Conservation (phyloP, 1,140 invertebrate species). For the Nilaparvata lugens region DNA sequence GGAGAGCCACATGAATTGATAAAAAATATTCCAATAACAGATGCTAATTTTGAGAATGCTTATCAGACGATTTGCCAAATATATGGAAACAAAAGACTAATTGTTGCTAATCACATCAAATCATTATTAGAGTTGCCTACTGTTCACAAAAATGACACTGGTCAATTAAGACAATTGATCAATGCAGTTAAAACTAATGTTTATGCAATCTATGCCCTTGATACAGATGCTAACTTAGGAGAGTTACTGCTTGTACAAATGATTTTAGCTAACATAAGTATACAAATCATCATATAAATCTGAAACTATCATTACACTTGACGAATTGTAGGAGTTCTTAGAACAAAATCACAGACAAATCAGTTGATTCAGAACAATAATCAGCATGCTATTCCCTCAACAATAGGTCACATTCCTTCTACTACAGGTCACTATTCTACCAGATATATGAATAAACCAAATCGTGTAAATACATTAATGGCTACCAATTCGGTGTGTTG, state of each 20-base stretch:
- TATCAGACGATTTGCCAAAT: constrained; percentile 6
- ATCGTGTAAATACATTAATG: neutral
- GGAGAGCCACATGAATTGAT: neutral
- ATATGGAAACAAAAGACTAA: constrained; percentile 12
- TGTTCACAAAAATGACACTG: neutral
- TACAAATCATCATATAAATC: neutral
- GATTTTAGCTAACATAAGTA: neutral
- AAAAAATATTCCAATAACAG: neutral
- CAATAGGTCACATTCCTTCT: neutral
- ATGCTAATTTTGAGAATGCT: neutral
- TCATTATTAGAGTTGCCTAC: constrained; percentile 12
- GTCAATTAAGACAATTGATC: neutral
- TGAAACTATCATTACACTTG: neutral
- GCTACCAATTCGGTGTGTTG: neutral
- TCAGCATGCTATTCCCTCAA: neutral
- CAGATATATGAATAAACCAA: neutral
- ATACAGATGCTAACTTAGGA: neutral
- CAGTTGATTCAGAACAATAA: neutral
- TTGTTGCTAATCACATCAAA: constrained; percentile 12
- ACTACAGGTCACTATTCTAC: neutral
- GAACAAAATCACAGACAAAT: neutral
- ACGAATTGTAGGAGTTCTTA: neutral
- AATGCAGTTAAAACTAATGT: neutral
- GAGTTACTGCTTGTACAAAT: neutral
- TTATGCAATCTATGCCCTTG: neutral